phyloP scores from a whole-genome alignment of 2,113 vertebrate species.

The Indri indri region DNA sequence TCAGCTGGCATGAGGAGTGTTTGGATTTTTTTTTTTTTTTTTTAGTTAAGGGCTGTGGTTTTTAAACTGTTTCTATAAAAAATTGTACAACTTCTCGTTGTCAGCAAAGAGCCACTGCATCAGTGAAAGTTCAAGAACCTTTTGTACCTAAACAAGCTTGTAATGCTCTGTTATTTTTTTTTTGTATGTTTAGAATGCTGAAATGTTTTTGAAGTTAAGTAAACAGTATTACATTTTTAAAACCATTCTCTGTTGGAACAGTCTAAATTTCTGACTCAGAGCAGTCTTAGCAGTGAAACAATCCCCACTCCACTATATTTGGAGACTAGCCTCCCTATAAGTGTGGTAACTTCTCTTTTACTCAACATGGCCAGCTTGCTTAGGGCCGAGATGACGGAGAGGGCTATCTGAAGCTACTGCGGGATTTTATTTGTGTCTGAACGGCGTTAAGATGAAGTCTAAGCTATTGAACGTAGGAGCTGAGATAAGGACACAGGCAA shows the following conservation, averaged over 20 bases:
- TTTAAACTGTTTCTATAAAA: conserved; percentile 70
- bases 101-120: conserved; percentile 83
- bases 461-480: conserved; percentile 68
- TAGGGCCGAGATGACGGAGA: conserved; percentile 67
- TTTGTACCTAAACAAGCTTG: conserved; percentile 88
- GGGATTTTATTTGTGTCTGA: conserved; percentile 76
- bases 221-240: conserved; percentile 94
- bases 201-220: conserved; percentile 94
- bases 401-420: conserved; percentile 70
- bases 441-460: conserved; percentile 74
- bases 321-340: conserved; percentile 68
- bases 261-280: conserved; percentile 83
- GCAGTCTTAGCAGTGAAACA: conserved; percentile 55
- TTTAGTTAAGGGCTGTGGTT: conserved; percentile 86
- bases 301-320: conserved; percentile 55
- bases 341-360: conserved; percentile 70
- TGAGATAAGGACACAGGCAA: conserved; percentile 54
- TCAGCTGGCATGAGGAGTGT: too few species aligned
- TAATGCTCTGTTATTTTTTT: conserved; percentile 86
- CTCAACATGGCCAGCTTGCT: background rate
- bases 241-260: conserved; percentile 85
- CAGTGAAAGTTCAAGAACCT: conserved; percentile 86
- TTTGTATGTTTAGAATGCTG: conserved; percentile 89
- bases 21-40: conserved; percentile 67
- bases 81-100: conserved; percentile 83